phyloP scores from a whole-genome alignment of 2,113 vertebrate species.

The Pipra filicauda region DNA sequence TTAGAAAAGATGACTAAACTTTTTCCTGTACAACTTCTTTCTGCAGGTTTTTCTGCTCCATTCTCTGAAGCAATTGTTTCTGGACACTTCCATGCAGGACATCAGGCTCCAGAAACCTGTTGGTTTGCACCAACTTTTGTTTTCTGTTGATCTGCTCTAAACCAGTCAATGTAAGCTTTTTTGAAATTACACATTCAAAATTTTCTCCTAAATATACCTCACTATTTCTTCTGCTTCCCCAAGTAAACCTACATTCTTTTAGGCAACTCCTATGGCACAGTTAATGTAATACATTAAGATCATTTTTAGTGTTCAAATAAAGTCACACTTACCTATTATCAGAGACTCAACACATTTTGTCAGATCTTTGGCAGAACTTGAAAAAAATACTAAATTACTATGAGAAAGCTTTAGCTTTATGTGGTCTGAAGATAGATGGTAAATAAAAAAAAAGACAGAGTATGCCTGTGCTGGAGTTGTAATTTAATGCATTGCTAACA shows the following conservation, averaged over 20 bases:
- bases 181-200: neutral
- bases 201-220: neutral
- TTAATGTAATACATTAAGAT: neutral
- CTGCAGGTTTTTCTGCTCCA: neutral
- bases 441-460: neutral
- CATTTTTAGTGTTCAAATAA: neutral
- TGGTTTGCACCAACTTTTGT: neutral
- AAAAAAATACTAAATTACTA: conserved; percentile 8
- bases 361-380: neutral
- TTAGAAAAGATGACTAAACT: neutral
- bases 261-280: neutral
- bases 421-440: neutral
- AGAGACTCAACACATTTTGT: neutral
- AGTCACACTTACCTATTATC: neutral
- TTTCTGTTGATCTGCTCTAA: neutral
- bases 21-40: neutral
- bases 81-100: neutral
- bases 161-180: neutral
- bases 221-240: neutral
- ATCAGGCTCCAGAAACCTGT: neutral
- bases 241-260: neutral
- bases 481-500: neutral
- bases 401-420: neutral
- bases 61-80: neutral
- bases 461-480: neutral